These are phyloP conservation scores for Clarias batrachus DNA, from an alignment of 2,113 vertebrate genomes.

Conservation along the genomic window DNA sequence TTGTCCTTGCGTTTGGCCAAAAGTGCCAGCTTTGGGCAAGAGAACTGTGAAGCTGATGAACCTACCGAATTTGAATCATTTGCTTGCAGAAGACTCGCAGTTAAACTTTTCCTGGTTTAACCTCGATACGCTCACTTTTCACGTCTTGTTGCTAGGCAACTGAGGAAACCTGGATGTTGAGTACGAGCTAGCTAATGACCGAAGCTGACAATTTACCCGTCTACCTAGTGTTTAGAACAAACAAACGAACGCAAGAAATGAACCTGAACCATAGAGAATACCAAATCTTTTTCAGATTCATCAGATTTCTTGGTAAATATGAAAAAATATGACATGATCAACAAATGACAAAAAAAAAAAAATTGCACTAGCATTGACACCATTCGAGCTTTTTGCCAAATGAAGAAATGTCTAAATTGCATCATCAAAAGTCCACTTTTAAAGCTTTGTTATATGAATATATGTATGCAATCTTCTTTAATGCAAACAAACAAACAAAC, in stretches of 20 bases:
- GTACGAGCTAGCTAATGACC: neutral
- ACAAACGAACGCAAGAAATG: neutral
- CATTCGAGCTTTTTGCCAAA: neutral
- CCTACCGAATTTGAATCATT: neutral
- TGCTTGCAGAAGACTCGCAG: neutral
- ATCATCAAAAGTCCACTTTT: neutral
- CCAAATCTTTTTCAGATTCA: neutral
- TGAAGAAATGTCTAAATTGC: neutral
- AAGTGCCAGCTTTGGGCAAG: constrained; percentile 12
- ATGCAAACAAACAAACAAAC: neutral
- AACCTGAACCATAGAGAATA: neutral
- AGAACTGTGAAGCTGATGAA: constrained; percentile 6
- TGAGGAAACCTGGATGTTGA: neutral
- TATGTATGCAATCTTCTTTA: neutral
- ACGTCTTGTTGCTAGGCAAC: constrained; percentile 10
- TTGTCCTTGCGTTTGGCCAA: constrained; percentile 35
- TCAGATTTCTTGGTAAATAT: neutral
- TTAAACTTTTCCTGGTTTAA: neutral
- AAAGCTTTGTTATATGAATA: neutral
- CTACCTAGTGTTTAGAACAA: neutral
- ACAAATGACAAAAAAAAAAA: neutral
- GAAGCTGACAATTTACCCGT: neutral
- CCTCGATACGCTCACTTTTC: neutral
- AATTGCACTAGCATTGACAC: neutral
- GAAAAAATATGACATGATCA: too few species aligned